Percentiles rank a stretch among this genome's conserved stretches.
Evolutionary conservation across 2,113 vertebrate species (phyloP).

Genomic region (Vimba vimba): DNA sequence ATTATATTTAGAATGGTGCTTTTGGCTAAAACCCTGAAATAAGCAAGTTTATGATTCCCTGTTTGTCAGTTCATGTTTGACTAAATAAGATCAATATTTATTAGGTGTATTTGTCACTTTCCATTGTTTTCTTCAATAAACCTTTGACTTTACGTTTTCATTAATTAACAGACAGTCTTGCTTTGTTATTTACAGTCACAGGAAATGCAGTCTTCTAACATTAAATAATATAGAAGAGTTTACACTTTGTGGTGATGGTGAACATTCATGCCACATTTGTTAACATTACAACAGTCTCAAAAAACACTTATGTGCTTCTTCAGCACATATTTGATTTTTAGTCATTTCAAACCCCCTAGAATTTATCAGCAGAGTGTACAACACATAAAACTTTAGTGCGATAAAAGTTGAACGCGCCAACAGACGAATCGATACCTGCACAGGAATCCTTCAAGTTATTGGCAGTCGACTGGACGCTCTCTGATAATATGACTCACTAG

Average conservation of each 20-base stretch:
- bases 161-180: background rate
- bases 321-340: background rate
- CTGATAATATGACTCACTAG: slow-evolving; percentile 47
- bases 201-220: background rate
- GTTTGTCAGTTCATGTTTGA: background rate
- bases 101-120: background rate
- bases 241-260: background rate
- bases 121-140: background rate
- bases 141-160: background rate
- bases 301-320: background rate
- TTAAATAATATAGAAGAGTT: background rate
- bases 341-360: slow-evolving; percentile 25
- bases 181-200: background rate
- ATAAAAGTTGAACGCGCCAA: slow-evolving; percentile 28
- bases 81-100: background rate
- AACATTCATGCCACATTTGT: background rate
- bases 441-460: slow-evolving; percentile 40
- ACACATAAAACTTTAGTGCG: slow-evolving; percentile 37
- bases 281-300: background rate
- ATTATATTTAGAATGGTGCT: no score
- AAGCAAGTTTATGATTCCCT: no score
- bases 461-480: slow-evolving; percentile 43
- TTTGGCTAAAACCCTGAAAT: no score
- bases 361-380: slow-evolving; percentile 8
- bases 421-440: slow-evolving; percentile 33